Percentiles rank a stretch among this genome's conserved stretches.
These are phyloP conservation scores for Thamnophis sirtalis DNA, from an alignment of 2,113 vertebrate species.

Conservation along the genomic window DNA sequence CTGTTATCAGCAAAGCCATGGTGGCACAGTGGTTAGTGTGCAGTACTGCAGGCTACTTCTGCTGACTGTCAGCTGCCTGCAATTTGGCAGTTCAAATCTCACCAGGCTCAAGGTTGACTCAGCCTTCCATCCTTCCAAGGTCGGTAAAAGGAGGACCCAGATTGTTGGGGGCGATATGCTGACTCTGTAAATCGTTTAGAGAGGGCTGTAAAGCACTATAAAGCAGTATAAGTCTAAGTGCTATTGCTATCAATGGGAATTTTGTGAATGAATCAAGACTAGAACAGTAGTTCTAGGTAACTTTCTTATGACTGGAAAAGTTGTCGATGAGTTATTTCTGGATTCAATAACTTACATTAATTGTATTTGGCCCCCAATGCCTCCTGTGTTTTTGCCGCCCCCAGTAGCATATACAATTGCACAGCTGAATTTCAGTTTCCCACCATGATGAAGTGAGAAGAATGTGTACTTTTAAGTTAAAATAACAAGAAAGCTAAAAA, in stretches of 20 bases:
- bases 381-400: not conserved
- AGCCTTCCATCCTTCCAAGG: too few relatives aligned
- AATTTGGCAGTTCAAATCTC: too few relatives aligned
- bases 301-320: not conserved
- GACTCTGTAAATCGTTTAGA: too few relatives aligned
- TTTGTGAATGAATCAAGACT: not conserved
- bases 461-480: not conserved
- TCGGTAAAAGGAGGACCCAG: too few relatives aligned
- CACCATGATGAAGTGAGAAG: not conserved
- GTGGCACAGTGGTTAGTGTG: too few relatives aligned
- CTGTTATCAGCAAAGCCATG: not conserved
- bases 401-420: not conserved
- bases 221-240: too few relatives aligned
- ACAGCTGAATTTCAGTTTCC: not conserved
- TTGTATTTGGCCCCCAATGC: not conserved
- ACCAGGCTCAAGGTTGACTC: too few relatives aligned
- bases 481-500: not conserved
- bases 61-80: too few relatives aligned
- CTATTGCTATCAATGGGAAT: not conserved
- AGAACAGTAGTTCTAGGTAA: not conserved
- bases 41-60: too few relatives aligned
- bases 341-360: not conserved
- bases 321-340: not conserved
- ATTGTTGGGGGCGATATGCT: too few relatives aligned
- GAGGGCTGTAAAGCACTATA: too few relatives aligned